These are phyloP conservation scores for Drosophila novamexicana DNA, from an alignment of 1,140 invertebrate species.

Conservation along the genomic window DNA sequence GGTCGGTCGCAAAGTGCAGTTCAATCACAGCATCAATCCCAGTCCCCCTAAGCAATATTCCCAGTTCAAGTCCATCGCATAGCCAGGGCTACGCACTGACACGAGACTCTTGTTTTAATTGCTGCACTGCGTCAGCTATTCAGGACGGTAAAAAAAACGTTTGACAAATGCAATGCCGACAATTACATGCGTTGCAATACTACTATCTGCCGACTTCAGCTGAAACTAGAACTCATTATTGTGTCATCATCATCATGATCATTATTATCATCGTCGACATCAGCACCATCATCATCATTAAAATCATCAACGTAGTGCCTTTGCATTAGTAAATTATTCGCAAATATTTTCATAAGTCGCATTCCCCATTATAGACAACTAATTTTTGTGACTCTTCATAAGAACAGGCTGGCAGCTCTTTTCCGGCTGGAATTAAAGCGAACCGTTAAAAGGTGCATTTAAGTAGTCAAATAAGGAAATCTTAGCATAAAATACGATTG, in stretches of 20 bases:
- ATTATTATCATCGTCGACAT: slow-evolving; percentile 15
- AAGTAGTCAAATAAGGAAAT: slow-evolving; percentile 29
- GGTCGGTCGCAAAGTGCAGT: slow-evolving; percentile 59
- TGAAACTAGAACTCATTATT: slow-evolving; percentile 76
- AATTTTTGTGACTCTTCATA: slow-evolving; percentile 2
- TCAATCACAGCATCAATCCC: slow-evolving; percentile 70
- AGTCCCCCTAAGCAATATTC: slow-evolving; percentile 52
- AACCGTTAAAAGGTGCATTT: slow-evolving; percentile 27
- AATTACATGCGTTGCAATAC: slow-evolving; percentile 70
- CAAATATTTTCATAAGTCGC: slow-evolving; percentile 20
- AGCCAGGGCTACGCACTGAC: slow-evolving; percentile 48
- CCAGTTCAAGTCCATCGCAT: slow-evolving; percentile 42
- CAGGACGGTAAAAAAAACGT: slow-evolving; percentile 60
- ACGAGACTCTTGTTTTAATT: slow-evolving; percentile 67
- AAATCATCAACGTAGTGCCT: slow-evolving; percentile 27
- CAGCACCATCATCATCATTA: slow-evolving; percentile 25
- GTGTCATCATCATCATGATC: slow-evolving; percentile 47
- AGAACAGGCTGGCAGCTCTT: slow-evolving; percentile 23
- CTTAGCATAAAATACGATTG: slow-evolving; percentile 14
- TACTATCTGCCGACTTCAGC: slow-evolving; percentile 48
- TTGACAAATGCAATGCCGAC: slow-evolving; percentile 81
- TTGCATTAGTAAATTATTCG: slow-evolving; percentile 40
- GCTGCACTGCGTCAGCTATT: slow-evolving; percentile 73
- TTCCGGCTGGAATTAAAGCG: slow-evolving; percentile 14
- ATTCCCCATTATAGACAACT: not conserved